Percentiles rank a stretch among this genome's conserved stretches.
These are phyloP conservation scores for Smittia aterrima DNA, from an alignment of 2,888 invertebrate species.

Conservation along the genomic window DNA sequence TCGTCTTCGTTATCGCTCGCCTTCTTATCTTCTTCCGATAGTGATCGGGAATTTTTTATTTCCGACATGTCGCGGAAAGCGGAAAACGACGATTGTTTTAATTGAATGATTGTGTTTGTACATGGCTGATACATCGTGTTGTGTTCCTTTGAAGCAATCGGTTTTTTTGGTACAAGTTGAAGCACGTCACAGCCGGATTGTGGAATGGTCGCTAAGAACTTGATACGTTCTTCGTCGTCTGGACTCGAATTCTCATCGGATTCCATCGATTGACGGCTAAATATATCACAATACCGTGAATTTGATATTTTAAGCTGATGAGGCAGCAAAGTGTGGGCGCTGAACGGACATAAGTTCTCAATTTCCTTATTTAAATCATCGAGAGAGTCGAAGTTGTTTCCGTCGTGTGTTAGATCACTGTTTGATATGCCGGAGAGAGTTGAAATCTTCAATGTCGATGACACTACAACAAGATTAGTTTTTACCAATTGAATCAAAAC, in stretches of 20 bases:
- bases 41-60: neutral
- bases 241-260: constrained; percentile 23
- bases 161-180: constrained; percentile 40
- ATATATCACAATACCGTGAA: constrained; percentile 35
- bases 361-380: constrained; percentile 34
- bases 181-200: constrained; percentile 32
- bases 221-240: constrained; percentile 32
- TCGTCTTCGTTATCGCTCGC: neutral
- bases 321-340: neutral
- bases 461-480: constrained; percentile 14
- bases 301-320: constrained; percentile 12
- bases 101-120: constrained; percentile 32
- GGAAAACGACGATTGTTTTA: constrained; percentile 31
- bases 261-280: constrained; percentile 33
- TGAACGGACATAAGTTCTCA: constrained; percentile 6
- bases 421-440: constrained; percentile 20
- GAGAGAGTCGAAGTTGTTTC: constrained; percentile 19
- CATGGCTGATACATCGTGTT: constrained; percentile 32
- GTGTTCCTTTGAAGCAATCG: neutral
- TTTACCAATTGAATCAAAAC: neutral
- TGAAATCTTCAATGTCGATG: constrained; percentile 23
- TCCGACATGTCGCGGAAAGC: constrained; percentile 34
- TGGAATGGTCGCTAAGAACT: constrained; percentile 28
- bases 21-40: neutral
- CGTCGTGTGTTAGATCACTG: neutral